Base-by-base conservation (phyloP, 2,888 invertebrate genomes). In the Drosophila testacea region DNA sequence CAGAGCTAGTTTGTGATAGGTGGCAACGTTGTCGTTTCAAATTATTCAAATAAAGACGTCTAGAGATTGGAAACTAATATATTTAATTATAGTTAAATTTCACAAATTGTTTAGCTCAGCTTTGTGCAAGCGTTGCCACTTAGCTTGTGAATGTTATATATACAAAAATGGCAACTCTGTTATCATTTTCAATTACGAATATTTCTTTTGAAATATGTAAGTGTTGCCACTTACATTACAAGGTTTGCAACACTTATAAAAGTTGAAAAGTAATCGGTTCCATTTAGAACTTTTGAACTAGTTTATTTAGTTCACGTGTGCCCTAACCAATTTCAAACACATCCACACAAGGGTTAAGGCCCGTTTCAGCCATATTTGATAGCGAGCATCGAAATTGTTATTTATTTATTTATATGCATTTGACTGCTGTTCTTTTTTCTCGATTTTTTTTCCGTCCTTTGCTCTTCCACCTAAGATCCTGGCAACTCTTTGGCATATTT, bases 361-460 rank as follows among this genome's bases (percentile, higher is more conserved):
- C 6, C 32, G 34, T 54, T 59, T 41, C 41, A 55, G 67, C 52
- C 52, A 69, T 41, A 48, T 69, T 64, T 64, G 59, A 60, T 47
- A 65, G 51, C 60, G 11, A 52, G 74, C 61, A 67, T 63, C 63
- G 51, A 61, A 68, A 79, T 66, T 69, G 63, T 68, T 76, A 76
- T 71, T 81, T 79, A 70, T 67, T 74, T 80, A 80, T 79, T 74
- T 47, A 47, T 67, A 75, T 68, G 68, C 59, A 77, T 47, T 62
- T 50, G 61, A 60, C 72, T 60, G 28, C 42, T 47, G 38, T 32
- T 42, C 51, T 50, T 65, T 30, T 28, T 28, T 28, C 28, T 10
- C 32, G 13, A 34, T 6, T 62, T 9, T 41, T 6, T 16, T 5
- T 3, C 51, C 27, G 22, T 10, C 16, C 47, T 42, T 34, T 11